Evolutionary conservation across 2,113 vertebrate genomes (phyloP), one percentile per base, ranked within the genome.

Genomic region (Spermophilus dauricus): DNA sequence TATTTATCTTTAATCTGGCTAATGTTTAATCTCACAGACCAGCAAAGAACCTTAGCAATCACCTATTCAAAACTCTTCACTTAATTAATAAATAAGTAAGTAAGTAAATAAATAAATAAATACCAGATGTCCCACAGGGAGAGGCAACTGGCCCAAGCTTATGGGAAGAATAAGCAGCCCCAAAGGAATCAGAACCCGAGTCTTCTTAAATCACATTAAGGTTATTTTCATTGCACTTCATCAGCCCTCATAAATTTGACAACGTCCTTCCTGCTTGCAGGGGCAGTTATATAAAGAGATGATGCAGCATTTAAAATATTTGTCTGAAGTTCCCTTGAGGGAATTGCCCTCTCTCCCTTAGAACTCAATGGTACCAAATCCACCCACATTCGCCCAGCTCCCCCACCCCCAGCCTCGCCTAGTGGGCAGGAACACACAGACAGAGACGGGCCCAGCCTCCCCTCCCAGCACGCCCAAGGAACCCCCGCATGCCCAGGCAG

Each of bases 401-500:
- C 75, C 86, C 65, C 34, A 58, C 45, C 34, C 42, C 58, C 13
- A 10, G 94, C 76, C 53, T 86, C 72, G 45, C 75, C 75, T 2
- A 48, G 51, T 10, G 80, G 63, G 77, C 6, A 37, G 81, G 22
- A 70, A 90, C 86, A 92, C 75, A 89, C 73, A 95, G 70, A 81
- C 69, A 61, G 39, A 45, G 51, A 77, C 32, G 58, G 76, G 26
- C 58, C 86, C 3, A 81, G 42, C 34, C 48, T 3, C 30, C 37
- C 42, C 85, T 69, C 39, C 87, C 63, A 0, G 0, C 8, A 0
- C 22, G 86, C 61, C 77, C 34, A 0, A 20, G 76, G 3, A 37
- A 20, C 51, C 96, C 91, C 58, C 58, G 91, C 98, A 97, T 98
- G 98, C 97, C 89, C 95, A 58, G 53, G 90, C 89, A 90, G 92